A percentile compares a stretch with the other conserved stretches of the same genome.
phyloP scores from a whole-genome alignment of 2,797 vertebrate species.

The Pseudochaenichthys georgianus region DNA sequence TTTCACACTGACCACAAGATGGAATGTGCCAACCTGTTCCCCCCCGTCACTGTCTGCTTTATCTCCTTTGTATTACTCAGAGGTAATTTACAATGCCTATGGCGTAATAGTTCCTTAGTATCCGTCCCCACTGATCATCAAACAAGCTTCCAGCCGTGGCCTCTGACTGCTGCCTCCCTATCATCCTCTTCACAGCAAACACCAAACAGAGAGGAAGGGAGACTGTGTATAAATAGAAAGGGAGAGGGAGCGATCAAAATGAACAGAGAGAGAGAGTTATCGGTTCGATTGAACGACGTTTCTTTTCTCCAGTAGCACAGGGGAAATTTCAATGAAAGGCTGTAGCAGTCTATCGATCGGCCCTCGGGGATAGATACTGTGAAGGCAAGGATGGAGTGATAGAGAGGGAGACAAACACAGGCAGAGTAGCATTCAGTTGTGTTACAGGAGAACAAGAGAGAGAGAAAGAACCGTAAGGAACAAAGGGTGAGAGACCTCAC shows the following conservation, averaged over 20 bases:
- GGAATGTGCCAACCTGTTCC: conserved; percentile 36
- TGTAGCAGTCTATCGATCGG: conserved; percentile 81
- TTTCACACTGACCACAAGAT: conserved; percentile 41
- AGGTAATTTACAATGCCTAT: conserved; percentile 72
- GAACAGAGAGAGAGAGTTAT: conserved; percentile 76
- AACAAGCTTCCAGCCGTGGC: conserved; percentile 66
- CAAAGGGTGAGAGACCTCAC: conserved; percentile 42
- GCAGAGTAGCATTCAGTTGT: conserved; percentile 52
- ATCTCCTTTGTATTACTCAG: conserved; percentile 62
- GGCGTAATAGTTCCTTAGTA: conserved; percentile 56
- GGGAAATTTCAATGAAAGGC: conserved; percentile 81
- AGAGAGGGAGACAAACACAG: conserved; percentile 43
- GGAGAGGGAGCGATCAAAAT: conserved; percentile 72
- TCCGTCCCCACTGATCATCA: conserved; percentile 73
- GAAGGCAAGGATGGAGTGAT: conserved; percentile 60
- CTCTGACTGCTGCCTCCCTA: conserved; percentile 65
- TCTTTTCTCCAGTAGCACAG: conserved; percentile 73
- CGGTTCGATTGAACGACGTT: conserved; percentile 75
- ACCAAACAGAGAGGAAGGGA: conserved; percentile 58
- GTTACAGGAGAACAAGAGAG: conserved; percentile 53
- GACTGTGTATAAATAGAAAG: conserved; percentile 66
- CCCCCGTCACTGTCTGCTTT: conserved; percentile 37
- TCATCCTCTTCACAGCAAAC: conserved; percentile 49
- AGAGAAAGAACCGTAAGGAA: conserved; percentile 44
- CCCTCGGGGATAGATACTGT: conserved; percentile 74